Evolutionary conservation across 2,113 vertebrate genomes (phyloP).

Genomic region (Protomyctophum bolini): DNA sequence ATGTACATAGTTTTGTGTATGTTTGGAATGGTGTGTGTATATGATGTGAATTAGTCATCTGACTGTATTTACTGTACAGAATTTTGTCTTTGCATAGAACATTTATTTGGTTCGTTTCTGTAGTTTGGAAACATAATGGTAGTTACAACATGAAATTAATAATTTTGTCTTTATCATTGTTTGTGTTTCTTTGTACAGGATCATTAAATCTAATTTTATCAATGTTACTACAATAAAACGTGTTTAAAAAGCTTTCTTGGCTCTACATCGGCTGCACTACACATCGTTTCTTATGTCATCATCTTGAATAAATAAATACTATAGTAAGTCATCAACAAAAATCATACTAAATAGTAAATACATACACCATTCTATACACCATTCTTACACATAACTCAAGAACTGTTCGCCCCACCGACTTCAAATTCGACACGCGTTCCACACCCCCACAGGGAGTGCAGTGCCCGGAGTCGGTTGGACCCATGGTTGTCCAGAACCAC

Average conservation of each 20-base stretch:
- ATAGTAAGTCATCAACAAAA: too few species aligned
- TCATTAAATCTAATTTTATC: constrained; percentile 62
- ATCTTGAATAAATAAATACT: background rate
- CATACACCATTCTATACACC: too few species aligned
- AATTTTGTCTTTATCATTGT: constrained; percentile 43
- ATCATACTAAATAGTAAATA: too few species aligned
- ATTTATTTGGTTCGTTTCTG: constrained; percentile 53
- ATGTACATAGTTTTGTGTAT: constrained; percentile 73
- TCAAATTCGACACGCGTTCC: too few species aligned
- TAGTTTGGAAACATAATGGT: constrained; percentile 49
- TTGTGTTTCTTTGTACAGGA: constrained; percentile 61
- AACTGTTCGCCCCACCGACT: too few species aligned
- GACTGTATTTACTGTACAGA: constrained; percentile 64
- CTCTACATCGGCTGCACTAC: background rate
- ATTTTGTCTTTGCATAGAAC: constrained; percentile 46
- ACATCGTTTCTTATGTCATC: too few species aligned
- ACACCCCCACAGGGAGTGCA: too few species aligned
- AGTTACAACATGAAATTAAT: constrained; percentile 16
- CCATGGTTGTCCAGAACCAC: too few species aligned
- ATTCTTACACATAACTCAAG: too few species aligned
- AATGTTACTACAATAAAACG: constrained; percentile 70
- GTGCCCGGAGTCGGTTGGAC: too few species aligned
- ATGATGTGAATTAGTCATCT: constrained; percentile 48
- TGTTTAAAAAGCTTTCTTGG: constrained; percentile 25
- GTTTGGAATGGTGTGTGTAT: constrained; percentile 59